phyloP scores from a whole-genome alignment of 2,113 vertebrate species.

The Chelonoidis abingdonii region DNA sequence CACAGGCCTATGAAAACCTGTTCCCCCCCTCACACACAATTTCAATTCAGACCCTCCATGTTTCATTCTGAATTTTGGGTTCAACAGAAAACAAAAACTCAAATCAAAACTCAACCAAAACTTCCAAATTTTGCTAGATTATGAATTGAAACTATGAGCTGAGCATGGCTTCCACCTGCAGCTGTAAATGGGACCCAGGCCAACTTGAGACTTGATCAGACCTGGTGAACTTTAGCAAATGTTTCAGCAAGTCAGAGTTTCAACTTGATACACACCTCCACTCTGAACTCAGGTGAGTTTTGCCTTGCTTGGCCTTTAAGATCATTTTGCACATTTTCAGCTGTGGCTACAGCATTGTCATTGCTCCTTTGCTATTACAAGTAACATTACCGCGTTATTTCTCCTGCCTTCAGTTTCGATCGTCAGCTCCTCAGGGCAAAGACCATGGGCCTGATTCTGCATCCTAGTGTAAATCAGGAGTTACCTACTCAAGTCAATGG shows the following conservation, averaged over 20 bases:
- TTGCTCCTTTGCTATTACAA: not conserved
- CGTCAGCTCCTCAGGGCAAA: not conserved
- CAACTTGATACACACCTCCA: not conserved
- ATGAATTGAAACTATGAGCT: not conserved
- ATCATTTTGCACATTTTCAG: not conserved
- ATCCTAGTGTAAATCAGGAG: not conserved
- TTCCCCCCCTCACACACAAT: rapidly evolving
- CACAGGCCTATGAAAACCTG: not conserved
- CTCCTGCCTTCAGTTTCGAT: not conserved
- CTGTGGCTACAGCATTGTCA: not conserved
- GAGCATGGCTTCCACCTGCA: not conserved
- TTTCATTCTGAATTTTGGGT: conserved; percentile 1
- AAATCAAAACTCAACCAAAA: conserved; percentile 21
- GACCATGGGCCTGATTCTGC: not conserved
- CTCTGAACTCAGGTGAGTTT: not conserved
- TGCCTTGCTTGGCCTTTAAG: not conserved
- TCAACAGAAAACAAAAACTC: conserved; percentile 1
- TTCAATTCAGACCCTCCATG: not conserved
- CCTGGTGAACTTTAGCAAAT: not conserved
- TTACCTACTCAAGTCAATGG: not conserved
- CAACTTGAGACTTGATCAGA: not conserved
- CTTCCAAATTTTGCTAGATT: not conserved
- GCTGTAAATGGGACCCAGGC: not conserved
- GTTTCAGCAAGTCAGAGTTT: not conserved
- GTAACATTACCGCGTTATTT: not conserved